These are phyloP conservation scores for Prunella fulvescens DNA, from an alignment of 2,113 vertebrate genomes.

Conservation along the genomic window DNA sequence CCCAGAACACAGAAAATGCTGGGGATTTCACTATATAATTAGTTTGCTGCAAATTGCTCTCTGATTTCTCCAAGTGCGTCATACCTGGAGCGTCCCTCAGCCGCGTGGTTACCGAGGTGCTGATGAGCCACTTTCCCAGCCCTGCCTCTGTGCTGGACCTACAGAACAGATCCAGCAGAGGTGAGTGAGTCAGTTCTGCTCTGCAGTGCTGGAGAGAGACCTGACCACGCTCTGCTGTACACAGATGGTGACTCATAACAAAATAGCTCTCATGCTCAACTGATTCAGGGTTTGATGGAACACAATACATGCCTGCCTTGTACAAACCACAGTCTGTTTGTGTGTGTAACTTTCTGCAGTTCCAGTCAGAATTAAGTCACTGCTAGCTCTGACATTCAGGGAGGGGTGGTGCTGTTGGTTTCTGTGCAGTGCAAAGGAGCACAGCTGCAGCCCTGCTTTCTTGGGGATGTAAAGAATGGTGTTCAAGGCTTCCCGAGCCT, in stretches of 20 bases:
- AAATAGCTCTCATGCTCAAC: neutral
- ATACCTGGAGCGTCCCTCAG: neutral
- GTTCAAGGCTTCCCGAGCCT: neutral
- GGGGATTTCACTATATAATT: neutral
- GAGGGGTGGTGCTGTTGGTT: neutral
- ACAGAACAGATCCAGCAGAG: neutral
- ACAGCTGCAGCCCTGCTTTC: neutral
- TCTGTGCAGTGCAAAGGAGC: neutral
- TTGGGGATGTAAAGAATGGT: neutral
- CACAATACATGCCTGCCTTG: neutral
- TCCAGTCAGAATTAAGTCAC: neutral
- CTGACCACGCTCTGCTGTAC: neutral
- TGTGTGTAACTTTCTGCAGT: neutral
- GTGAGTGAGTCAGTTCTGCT: neutral
- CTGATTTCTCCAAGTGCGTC: neutral
- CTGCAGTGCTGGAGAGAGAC: neutral
- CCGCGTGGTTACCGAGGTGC: neutral
- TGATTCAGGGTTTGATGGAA: neutral
- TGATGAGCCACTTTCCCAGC: neutral
- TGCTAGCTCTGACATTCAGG: neutral
- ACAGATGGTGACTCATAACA: neutral
- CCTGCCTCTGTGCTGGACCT: neutral
- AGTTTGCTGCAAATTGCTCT: neutral
- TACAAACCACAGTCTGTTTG: neutral
- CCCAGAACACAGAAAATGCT: neutral